Conservation (phyloP, 2,113 vertebrate species). For the Cranoglanis bouderius region DNA sequence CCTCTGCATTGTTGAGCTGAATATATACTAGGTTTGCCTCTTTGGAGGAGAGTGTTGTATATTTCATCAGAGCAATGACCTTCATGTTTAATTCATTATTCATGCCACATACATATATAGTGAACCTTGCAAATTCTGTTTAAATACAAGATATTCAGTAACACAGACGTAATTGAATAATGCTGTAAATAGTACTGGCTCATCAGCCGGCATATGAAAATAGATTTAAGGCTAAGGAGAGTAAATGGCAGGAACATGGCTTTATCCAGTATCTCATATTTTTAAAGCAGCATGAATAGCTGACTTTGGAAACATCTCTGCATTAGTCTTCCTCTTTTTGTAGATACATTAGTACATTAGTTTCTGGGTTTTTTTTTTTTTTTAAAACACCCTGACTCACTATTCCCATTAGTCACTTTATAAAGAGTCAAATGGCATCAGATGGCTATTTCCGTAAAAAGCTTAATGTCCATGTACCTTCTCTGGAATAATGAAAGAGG, state of each 20-base stretch:
- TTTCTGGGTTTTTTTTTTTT: too few species aligned
- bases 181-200: not conserved
- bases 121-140: not conserved
- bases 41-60: not conserved
- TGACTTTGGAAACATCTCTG: not conserved
- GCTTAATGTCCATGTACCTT: conserved; percentile 31
- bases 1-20: not conserved
- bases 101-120: not conserved
- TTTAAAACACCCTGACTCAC: conserved; percentile 56
- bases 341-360: conserved; percentile 37
- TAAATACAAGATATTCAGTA: not conserved
- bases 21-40: not conserved
- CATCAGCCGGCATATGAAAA: not conserved
- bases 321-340: not conserved
- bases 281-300: not conserved
- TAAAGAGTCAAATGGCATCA: conserved; percentile 65
- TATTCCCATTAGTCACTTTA: conserved; percentile 65
- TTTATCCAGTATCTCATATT: not conserved
- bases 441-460: conserved; percentile 57
- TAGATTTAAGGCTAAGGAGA: not conserved
- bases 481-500: not conserved
- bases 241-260: not conserved
- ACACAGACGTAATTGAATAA: not conserved
- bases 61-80: conserved; percentile 18
- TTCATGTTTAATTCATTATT: conserved; percentile 36